phyloP scores from a whole-genome alignment of 2,888 invertebrate species.

The Gymnosoma rotundatum region DNA sequence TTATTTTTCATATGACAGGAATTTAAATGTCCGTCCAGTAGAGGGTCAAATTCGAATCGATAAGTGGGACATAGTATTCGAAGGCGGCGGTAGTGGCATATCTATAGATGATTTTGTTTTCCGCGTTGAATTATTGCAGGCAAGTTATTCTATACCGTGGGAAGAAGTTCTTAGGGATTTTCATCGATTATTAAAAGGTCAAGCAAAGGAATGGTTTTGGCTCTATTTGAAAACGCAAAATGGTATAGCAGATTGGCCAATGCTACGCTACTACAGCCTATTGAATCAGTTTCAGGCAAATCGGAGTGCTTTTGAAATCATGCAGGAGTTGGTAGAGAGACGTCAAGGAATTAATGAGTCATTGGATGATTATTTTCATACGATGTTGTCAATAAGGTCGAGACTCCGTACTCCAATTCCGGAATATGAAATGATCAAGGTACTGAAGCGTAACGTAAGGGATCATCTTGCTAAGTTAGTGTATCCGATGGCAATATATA shows the following conservation, averaged over 20 bases:
- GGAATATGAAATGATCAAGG: too few species aligned
- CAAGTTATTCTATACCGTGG: slow-evolving; percentile 3
- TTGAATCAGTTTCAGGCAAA: slow-evolving; percentile 14
- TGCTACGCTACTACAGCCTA: not conserved
- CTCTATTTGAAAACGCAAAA: not conserved
- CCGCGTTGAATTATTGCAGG: not conserved
- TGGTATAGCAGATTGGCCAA: not conserved
- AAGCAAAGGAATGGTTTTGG: slow-evolving; percentile 22
- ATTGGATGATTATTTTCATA: not conserved
- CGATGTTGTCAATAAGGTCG: too few species aligned
- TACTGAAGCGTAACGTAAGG: slow-evolving; percentile 1
- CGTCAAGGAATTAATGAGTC: not conserved
- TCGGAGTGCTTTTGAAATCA: slow-evolving; percentile 11
- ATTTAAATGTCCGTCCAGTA: not conserved
- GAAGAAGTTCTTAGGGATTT: slow-evolving; percentile 4
- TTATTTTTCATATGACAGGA: not conserved
- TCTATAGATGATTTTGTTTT: slow-evolving; percentile 18
- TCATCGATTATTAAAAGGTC: slow-evolving; percentile 5
- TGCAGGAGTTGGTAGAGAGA: slow-evolving; percentile 13
- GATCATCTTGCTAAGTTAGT: not conserved
- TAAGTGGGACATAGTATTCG: slow-evolving; percentile 8
- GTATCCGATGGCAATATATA: slow-evolving; percentile 13
- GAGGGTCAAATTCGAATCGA: slow-evolving; percentile 17
- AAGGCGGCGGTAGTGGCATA: slow-evolving; percentile 1
- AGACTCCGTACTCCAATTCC: too few species aligned